Percentiles rank a stretch among this genome's conserved stretches.
These are phyloP conservation scores for Agrilus mali DNA, from an alignment of 2,888 invertebrate genomes.

Conservation along the genomic window DNA sequence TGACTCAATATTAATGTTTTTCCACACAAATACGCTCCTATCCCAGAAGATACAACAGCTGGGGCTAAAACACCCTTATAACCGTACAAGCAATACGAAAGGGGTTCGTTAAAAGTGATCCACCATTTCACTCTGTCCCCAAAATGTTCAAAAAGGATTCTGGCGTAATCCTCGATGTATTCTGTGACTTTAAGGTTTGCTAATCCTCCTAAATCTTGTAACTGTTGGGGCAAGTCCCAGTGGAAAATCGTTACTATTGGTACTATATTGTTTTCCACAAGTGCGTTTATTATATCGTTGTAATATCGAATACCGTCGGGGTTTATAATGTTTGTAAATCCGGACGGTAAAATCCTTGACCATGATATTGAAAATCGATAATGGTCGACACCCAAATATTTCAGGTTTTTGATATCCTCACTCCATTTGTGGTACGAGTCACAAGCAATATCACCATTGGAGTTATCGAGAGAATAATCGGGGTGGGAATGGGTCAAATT, in stretches of 20 bases:
- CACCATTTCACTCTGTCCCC: constrained; percentile 34
- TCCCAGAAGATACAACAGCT: constrained; percentile 36
- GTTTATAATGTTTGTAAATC: constrained; percentile 43
- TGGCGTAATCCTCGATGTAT: constrained; percentile 48
- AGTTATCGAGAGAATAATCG: constrained; percentile 16
- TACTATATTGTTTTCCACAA: constrained; percentile 38
- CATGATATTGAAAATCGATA: constrained; percentile 49
- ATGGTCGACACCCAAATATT: constrained; percentile 26
- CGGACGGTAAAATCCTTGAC: constrained; percentile 49
- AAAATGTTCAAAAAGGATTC: constrained; percentile 31
- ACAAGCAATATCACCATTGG: constrained; percentile 21
- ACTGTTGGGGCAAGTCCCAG: constrained; percentile 48
- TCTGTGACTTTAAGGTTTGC: constrained; percentile 41
- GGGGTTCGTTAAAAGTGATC: constrained; percentile 44
- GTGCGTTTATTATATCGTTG: constrained; percentile 42
- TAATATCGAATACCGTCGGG: constrained; percentile 50
- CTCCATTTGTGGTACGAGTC: constrained; percentile 22
- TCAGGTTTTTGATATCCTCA: constrained; percentile 18
- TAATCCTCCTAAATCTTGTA: constrained; percentile 51
- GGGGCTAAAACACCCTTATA: constrained; percentile 35
- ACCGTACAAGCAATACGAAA: constrained; percentile 22
- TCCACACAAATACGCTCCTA: constrained; percentile 47
- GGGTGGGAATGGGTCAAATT: constrained; percentile 30
- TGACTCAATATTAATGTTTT: constrained; percentile 54
- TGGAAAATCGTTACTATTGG: constrained; percentile 52